Evolutionary conservation across 2,888 invertebrate genomes (phyloP).

Genomic region (Ectobius pallidus): DNA sequence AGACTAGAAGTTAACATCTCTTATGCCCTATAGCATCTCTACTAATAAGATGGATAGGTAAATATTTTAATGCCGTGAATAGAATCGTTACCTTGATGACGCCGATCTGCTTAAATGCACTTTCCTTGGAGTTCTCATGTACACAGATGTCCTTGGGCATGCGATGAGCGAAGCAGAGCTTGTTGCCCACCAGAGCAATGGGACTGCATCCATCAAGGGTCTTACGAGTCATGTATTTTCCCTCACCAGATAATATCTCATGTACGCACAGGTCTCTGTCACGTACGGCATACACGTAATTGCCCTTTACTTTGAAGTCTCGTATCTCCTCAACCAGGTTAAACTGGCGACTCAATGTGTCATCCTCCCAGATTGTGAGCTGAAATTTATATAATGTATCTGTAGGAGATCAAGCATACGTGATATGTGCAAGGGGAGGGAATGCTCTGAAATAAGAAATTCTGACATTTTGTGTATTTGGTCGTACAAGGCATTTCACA

Average conservation of each 20-base stretch:
- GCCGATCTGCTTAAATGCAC: constrained; percentile 59
- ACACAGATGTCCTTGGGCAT: constrained; percentile 62
- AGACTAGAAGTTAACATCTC: no score
- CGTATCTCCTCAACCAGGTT: constrained; percentile 68
- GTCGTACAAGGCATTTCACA: no score
- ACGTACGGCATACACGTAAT: constrained; percentile 64
- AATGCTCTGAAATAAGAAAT: no score
- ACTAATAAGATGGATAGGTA: no score
- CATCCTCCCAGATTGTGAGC: constrained; percentile 63
- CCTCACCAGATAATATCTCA: constrained; percentile 62
- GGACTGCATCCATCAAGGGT: constrained; percentile 65
- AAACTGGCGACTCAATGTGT: constrained; percentile 58
- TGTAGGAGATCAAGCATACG: no score
- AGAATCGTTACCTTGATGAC: constrained; percentile 58
- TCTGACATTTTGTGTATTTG: no score
- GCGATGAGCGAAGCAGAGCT: constrained; percentile 59
- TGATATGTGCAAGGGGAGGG: no score
- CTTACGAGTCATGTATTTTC: constrained; percentile 58
- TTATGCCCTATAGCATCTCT: no score
- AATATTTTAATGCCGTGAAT: no score
- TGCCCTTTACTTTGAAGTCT: constrained; percentile 61
- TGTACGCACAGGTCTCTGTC: constrained; percentile 67
- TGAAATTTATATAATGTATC: constrained; percentile 48
- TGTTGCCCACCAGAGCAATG: constrained; percentile 57
- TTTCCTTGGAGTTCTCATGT: constrained; percentile 58